Conservation (phyloP, 2,113 vertebrate genomes). For the Lamprologus ornatipinnis region DNA sequence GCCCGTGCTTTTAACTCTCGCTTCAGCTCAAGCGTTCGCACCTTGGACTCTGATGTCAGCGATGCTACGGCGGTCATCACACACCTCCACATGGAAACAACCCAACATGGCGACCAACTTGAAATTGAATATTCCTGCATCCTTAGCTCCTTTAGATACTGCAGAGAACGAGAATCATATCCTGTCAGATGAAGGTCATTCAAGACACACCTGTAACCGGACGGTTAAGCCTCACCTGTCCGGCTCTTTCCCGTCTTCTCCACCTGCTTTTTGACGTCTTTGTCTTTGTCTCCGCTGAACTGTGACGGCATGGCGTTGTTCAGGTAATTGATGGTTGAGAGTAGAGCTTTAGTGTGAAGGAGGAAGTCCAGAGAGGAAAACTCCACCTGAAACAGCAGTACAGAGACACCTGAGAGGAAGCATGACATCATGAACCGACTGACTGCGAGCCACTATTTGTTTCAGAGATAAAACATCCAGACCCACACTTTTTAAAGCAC, state of each 20-base stretch:
- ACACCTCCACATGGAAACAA: conserved; percentile 83
- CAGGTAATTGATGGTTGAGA: conserved; percentile 84
- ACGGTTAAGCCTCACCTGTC: conserved; percentile 66
- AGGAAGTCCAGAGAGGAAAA: conserved; percentile 89
- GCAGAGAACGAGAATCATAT: not conserved
- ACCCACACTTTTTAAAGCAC: not conserved
- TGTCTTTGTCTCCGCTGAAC: not conserved
- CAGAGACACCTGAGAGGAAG: not conserved
- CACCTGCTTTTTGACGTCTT: conserved; percentile 31
- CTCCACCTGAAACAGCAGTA: conserved; percentile 72
- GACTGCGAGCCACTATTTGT: not conserved
- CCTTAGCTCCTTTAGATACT: conserved; percentile 67
- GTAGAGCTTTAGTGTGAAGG: conserved; percentile 85
- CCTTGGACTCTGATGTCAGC: conserved; percentile 93
- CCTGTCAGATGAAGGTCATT: not conserved
- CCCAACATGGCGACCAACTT: conserved; percentile 85
- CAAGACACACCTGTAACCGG: not conserved
- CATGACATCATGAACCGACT: not conserved
- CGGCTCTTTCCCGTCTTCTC: conserved; percentile 45
- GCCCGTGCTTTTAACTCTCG: not conserved
- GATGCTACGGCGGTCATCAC: conserved; percentile 80
- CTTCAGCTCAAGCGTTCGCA: not conserved
- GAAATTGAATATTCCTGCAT: conserved; percentile 77
- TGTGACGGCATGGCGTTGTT: conserved; percentile 66
- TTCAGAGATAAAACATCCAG: not conserved